These are phyloP conservation scores for Malaclemys terrapin DNA, from an alignment of 2,113 vertebrate species.

Conservation along the genomic window DNA sequence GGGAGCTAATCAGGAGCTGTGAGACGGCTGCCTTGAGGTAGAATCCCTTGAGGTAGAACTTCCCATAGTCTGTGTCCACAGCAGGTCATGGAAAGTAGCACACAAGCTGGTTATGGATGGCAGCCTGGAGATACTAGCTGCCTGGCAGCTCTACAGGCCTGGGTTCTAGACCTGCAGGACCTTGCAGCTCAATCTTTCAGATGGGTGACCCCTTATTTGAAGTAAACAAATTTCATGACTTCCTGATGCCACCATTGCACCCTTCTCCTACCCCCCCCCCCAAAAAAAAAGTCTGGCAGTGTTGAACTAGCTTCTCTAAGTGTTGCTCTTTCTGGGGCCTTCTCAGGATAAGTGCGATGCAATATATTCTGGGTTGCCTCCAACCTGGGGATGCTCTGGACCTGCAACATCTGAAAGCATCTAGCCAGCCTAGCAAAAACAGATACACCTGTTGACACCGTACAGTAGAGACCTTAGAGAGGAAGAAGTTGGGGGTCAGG, in stretches of 20 bases:
- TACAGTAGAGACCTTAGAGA: not conserved
- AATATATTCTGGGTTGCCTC: not conserved
- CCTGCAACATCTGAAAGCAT: not conserved
- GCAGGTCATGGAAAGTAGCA: not conserved
- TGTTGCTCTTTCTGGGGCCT: not conserved
- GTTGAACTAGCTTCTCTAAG: conserved; percentile 7
- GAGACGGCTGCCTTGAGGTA: not conserved
- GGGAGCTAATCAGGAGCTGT: not conserved
- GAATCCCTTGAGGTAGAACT: not conserved
- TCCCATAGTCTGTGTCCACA: not conserved
- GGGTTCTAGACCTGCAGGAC: not conserved
- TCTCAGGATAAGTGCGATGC: conserved; percentile 28
- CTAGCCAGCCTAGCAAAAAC: conserved; percentile 28
- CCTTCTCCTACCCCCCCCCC: not conserved
- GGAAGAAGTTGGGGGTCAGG: not conserved
- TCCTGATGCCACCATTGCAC: not conserved
- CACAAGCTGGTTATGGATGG: not conserved
- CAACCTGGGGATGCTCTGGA: not conserved
- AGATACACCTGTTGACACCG: not conserved
- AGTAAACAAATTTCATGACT: not conserved
- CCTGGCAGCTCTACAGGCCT: not conserved
- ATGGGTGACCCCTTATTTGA: not conserved
- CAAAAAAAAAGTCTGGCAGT: not conserved
- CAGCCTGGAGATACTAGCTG: not conserved
- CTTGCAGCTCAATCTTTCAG: not conserved